These are phyloP conservation scores for Lobophora halterata DNA, from an alignment of 2,888 invertebrate species.

Conservation along the genomic window DNA sequence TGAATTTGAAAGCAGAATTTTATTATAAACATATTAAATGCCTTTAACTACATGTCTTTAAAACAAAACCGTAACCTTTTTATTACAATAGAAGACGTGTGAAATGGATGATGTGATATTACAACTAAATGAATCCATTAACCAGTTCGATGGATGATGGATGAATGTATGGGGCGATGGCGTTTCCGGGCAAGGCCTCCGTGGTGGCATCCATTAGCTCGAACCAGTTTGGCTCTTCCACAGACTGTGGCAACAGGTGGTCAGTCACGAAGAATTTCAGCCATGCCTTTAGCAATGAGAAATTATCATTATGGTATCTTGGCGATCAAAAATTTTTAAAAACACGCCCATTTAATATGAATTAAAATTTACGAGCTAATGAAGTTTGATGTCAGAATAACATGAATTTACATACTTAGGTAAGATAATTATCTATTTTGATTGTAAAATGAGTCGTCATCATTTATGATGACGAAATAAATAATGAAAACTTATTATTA, in stretches of 20 bases:
- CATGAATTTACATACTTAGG: too few relatives aligned
- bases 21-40: conserved; percentile 32
- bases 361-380: too few relatives aligned
- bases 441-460: too few relatives aligned
- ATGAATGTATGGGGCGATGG: conserved; percentile 59
- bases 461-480: too few relatives aligned
- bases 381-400: too few relatives aligned
- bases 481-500: too few relatives aligned
- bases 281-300: conserved; percentile 78
- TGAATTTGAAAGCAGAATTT: conserved; percentile 11
- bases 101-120: conserved; percentile 49
- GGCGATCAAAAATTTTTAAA: conserved; percentile 11
- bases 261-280: conserved; percentile 81
- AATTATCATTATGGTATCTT: conserved; percentile 36
- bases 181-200: conserved; percentile 59
- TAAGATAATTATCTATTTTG: too few relatives aligned
- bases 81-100: conserved; percentile 49
- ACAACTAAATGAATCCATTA: conserved; percentile 73
- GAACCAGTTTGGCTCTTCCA: conserved; percentile 75
- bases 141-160: conserved; percentile 73
- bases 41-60: conserved; percentile 50
- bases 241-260: conserved; percentile 71
- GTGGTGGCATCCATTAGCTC: conserved; percentile 61
- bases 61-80: conserved; percentile 48
- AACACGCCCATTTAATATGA: too few relatives aligned